phyloP scores from a whole-genome alignment of 2,888 invertebrate species.

The Muscina levida region DNA sequence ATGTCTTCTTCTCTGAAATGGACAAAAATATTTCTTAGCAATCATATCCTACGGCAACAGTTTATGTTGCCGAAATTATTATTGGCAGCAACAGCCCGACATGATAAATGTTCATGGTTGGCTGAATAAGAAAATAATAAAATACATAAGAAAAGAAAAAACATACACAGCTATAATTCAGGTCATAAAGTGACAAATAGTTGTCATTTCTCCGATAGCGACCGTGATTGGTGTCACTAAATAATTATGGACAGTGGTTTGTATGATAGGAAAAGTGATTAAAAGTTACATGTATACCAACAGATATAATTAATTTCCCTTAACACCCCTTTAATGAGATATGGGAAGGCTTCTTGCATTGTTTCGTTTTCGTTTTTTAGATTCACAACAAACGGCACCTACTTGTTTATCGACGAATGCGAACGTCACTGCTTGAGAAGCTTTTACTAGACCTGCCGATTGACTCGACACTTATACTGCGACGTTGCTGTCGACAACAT shows the following conservation, averaged over 20 bases:
- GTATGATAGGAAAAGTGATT: background rate
- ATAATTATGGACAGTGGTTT: background rate
- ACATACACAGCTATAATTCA: constrained; percentile 16
- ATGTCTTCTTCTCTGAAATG: constrained; percentile 3
- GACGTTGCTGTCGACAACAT: too few species aligned
- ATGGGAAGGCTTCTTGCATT: too few species aligned
- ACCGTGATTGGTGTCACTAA: constrained; percentile 4
- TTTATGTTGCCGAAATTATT: background rate
- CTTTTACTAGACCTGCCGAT: too few species aligned
- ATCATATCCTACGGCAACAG: background rate
- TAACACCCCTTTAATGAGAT: too few species aligned
- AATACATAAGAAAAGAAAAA: background rate
- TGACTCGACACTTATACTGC: too few species aligned
- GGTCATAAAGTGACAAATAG: constrained; percentile 29
- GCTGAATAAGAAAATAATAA: background rate
- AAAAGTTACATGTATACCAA: too few species aligned
- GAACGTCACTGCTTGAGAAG: too few species aligned
- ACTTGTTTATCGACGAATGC: too few species aligned
- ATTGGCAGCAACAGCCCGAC: background rate
- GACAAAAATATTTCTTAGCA: background rate
- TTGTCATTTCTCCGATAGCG: background rate
- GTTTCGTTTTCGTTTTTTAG: too few species aligned
- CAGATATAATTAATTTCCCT: too few species aligned
- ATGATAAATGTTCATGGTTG: constrained; percentile 22
- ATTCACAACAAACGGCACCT: too few species aligned